Evolutionary conservation across 2,797 vertebrate species (phyloP), one percentile per base, ranked within the genome.

Genomic region (Sebastolobus altivelis): DNA sequence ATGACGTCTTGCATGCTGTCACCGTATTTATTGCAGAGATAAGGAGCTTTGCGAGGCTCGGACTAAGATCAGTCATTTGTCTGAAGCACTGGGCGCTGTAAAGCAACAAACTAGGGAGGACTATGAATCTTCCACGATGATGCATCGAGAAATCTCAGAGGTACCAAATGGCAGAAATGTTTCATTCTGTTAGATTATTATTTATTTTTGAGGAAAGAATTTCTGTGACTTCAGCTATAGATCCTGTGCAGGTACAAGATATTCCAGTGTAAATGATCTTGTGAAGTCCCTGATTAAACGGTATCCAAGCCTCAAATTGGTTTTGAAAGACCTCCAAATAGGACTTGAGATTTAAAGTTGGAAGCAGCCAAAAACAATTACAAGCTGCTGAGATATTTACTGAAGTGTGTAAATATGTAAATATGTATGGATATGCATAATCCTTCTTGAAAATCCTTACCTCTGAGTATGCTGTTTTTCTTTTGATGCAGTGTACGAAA

Each of bases 381-480:
- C 20, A 43, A 61, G n/a, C 60, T 54, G 54, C 16, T 35, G 38
- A 69, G 66, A 75, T 71, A 60, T 78, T 81, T 63, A 52, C 18
- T 78, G 13, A 58, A 72, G 60, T 56, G 72, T 68, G 73, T 68
- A 58, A 77, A 77, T 79, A 81, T 75, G n/a, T 54, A 40, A 77
- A 77, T 79, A 81, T 75, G 16, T 54, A 29, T 40, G 33, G 38
- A 46, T 59, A 13, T 72, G 43, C 20, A 56, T 70, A 81, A 80
- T 78, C 74, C 71, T 61, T 62, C 37, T 67, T 79, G 56, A 66
- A 69, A 65, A 76, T 55, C 68, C n/a, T 58, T 61, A 65, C 75
- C 43, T 60, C 52, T 71, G 68, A 82, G 55, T 71, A 61, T 18
- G 37, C 63, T 66, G 16, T 65, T 62, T 62, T 63, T 58, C 31